Percentiles rank a stretch among this genome's conserved stretches.
Conservation (phyloP, 2,797 vertebrate species). For the Onychomys leucogaster region DNA sequence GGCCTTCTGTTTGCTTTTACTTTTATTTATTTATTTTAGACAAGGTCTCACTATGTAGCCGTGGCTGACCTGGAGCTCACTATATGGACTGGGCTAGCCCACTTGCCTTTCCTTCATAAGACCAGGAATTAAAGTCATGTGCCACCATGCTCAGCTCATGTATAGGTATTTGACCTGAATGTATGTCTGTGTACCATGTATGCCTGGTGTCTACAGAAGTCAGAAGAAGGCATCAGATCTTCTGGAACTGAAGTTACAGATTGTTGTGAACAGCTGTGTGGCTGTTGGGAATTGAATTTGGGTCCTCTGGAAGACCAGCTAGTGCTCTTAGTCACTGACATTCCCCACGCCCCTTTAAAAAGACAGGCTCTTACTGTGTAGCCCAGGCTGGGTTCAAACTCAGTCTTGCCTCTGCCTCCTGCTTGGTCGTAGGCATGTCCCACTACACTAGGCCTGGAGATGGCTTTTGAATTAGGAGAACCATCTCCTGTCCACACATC, state of each 20-base stretch:
- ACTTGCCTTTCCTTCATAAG: background rate
- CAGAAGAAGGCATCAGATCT: background rate
- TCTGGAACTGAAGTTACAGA: background rate
- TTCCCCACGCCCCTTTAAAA: background rate
- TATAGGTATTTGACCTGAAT: background rate
- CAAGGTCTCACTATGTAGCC: background rate
- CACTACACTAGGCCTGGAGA: background rate
- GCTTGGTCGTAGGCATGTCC: background rate
- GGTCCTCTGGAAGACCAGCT: background rate
- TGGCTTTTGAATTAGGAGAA: slow-evolving; percentile 38
- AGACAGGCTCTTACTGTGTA: background rate
- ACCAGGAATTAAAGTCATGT: background rate
- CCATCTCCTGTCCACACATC: background rate
- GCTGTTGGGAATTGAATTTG: background rate
- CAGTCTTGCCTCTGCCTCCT: background rate
- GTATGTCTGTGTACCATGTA: background rate
- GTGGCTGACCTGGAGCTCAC: background rate
- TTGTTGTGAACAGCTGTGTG: background rate
- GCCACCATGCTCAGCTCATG: background rate
- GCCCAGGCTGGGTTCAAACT: background rate
- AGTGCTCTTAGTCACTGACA: background rate
- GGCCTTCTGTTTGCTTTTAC: background rate
- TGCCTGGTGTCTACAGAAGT: background rate
- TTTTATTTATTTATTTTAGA: background rate
- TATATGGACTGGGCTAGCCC: background rate